These are phyloP conservation scores for Drosophila yooni DNA, from an alignment of 2,888 invertebrate species.

Conservation along the genomic window DNA sequence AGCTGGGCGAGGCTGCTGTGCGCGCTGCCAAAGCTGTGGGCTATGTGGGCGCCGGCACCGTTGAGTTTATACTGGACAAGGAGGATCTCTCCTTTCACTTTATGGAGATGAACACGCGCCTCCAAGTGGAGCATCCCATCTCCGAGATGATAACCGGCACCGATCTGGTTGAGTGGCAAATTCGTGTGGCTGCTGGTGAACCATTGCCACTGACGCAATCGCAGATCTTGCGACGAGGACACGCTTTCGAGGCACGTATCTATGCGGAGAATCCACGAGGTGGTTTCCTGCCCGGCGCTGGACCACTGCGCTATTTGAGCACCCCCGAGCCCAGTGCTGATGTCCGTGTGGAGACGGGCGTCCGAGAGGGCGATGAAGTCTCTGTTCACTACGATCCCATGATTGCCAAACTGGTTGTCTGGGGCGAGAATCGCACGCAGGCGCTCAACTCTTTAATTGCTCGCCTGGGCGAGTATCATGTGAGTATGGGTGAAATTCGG, in stretches of 20 bases:
- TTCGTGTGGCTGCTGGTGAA: constrained; percentile 95
- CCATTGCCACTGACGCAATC: constrained; percentile 92
- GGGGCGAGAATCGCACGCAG: constrained; percentile 93
- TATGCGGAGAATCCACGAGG: constrained; percentile 95
- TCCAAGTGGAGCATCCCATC: constrained; percentile 98
- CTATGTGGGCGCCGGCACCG: constrained; percentile 99
- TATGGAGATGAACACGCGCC: constrained; percentile 99
- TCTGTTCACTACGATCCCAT: constrained; percentile 99
- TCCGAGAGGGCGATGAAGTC: constrained; percentile 96
- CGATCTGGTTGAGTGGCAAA: constrained; percentile 99
- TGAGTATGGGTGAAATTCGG: constrained; percentile 82
- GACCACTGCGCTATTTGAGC: constrained; percentile 90
- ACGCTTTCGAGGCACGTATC: constrained; percentile 98
- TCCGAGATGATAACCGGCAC: constrained; percentile 98
- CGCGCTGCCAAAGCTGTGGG: constrained; percentile 97
- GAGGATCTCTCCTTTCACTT: constrained; percentile 95
- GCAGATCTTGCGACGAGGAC: constrained; percentile 91
- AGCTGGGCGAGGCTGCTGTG: constrained; percentile 96
- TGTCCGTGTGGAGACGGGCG: constrained; percentile 95
- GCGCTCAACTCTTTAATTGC: constrained; percentile 92
- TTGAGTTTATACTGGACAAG: constrained; percentile 98
- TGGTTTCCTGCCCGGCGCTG: constrained; percentile 97
- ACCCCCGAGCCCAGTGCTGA: constrained; percentile 89
- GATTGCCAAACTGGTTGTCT: constrained; percentile 99
- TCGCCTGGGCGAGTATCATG: constrained; percentile 93